A percentile compares a stretch with the other conserved stretches of the same genome.
phyloP scores from a whole-genome alignment of 2,888 invertebrate species.

The Lutraria lutraria region DNA sequence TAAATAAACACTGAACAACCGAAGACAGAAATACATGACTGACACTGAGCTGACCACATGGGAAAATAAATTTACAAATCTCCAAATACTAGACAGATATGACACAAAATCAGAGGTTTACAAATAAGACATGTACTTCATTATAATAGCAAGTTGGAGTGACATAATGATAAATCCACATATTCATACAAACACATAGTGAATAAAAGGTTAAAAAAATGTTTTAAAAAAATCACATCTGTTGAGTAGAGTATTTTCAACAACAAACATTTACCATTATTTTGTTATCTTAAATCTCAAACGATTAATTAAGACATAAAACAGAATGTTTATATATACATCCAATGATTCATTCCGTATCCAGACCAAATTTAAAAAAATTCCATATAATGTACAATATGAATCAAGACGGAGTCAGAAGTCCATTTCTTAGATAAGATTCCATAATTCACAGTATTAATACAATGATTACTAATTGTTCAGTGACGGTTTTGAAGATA shows the following conservation, averaged over 20 bases:
- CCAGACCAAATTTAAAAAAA: background rate
- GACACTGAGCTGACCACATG: background rate
- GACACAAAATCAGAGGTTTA: background rate
- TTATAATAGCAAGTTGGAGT: too few relatives aligned
- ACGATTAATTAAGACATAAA: too few relatives aligned
- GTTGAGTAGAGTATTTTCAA: too few relatives aligned
- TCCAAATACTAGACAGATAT: background rate
- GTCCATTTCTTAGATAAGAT: constrained; percentile 3
- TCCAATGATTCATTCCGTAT: background rate
- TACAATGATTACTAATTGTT: constrained; percentile 13
- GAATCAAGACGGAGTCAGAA: background rate
- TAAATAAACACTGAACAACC: background rate
- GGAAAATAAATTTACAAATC: background rate
- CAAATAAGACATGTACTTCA: background rate
- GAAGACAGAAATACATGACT: background rate
- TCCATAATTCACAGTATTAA: background rate
- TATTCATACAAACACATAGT: too few relatives aligned
- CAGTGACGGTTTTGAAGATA: background rate
- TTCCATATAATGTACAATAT: constrained; percentile 4
- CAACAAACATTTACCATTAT: too few relatives aligned
- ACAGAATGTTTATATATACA: background rate
- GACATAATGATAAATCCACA: too few relatives aligned
- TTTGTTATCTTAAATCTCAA: too few relatives aligned
- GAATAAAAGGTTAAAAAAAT: too few relatives aligned
- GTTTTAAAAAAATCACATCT: too few relatives aligned